These are phyloP conservation scores for Apodemia hepburni DNA, from an alignment of 2,888 invertebrate species.

Conservation along the genomic window DNA sequence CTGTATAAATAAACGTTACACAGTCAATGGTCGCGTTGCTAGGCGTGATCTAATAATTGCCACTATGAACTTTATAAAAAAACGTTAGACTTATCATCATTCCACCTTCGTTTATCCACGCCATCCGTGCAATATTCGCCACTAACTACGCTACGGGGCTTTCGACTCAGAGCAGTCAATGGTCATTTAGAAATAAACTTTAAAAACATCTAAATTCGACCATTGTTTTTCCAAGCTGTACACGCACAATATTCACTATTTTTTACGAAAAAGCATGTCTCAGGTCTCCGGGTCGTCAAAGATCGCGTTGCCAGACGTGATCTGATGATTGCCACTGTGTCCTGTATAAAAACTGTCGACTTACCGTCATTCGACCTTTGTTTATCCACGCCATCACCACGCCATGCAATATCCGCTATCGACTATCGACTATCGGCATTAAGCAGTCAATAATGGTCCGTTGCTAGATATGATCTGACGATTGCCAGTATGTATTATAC, in stretches of 20 bases:
- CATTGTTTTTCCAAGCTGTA: too few relatives aligned
- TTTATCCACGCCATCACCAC: too few relatives aligned
- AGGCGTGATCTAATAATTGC: conserved; percentile 58
- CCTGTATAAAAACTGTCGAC: conserved; percentile 42
- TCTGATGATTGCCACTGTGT: conserved; percentile 51
- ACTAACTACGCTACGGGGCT: too few relatives aligned
- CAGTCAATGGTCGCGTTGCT: conserved; percentile 70
- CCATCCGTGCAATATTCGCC: conserved; percentile 94
- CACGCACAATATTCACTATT: conserved; percentile 96
- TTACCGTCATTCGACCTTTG: conserved; percentile 48
- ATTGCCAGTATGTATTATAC: background rate
- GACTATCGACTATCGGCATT: too few relatives aligned
- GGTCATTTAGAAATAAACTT: too few relatives aligned
- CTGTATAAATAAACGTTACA: too few relatives aligned
- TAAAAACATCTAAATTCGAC: too few relatives aligned
- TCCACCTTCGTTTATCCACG: conserved; percentile 91
- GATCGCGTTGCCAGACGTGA: conserved; percentile 68
- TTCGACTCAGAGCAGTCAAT: too few relatives aligned
- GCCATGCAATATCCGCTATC: too few relatives aligned
- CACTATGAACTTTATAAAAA: conserved; percentile 53
- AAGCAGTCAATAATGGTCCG: too few relatives aligned
- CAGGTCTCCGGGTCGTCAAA: conserved; percentile 71
- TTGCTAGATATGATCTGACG: background rate
- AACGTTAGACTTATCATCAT: conserved; percentile 72
- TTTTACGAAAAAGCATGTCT: conserved; percentile 85